A percentile compares a stretch with the other conserved stretches of the same genome.
Evolutionary conservation across 2,797 vertebrate species (phyloP).

Genomic region (Mormyrus proboscirostris): DNA sequence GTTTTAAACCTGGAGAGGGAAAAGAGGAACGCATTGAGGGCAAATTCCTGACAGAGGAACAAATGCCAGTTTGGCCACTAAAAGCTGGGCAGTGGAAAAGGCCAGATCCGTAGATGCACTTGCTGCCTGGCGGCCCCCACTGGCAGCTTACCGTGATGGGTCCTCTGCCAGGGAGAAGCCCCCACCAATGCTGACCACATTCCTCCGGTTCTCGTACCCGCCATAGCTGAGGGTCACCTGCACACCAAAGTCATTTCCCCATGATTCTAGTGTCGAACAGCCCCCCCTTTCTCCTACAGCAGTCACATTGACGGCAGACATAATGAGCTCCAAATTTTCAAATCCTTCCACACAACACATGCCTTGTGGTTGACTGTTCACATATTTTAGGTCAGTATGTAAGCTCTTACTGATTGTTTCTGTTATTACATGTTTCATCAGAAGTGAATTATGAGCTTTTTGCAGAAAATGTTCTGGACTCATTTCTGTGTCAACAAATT

Average conservation of each 20-base stretch:
- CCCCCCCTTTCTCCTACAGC: neutral
- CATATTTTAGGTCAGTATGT: neutral
- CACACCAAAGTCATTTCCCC: neutral
- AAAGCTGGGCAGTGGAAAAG: neutral
- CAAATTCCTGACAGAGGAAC: neutral
- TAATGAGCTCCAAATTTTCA: neutral
- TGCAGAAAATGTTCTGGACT: neutral
- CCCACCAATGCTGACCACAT: conserved; percentile 76
- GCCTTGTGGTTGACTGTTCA: neutral
- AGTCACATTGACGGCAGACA: neutral
- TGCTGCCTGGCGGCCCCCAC: neutral
- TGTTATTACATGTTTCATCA: neutral
- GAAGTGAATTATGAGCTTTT: neutral
- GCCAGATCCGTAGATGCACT: neutral
- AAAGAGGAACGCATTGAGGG: neutral
- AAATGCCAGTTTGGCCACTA: neutral
- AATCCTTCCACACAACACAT: neutral
- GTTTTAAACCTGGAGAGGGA: conserved; percentile 76
- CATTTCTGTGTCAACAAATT: neutral
- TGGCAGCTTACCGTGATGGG: conserved; percentile 73
- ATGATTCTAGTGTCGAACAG: neutral
- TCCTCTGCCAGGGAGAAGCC: conserved; percentile 78
- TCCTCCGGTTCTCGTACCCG: conserved; percentile 83
- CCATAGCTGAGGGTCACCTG: conserved; percentile 94
- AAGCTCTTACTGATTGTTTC: neutral